Conservation (phyloP, 2,113 vertebrate genomes). For the Elephantulus edwardii region DNA sequence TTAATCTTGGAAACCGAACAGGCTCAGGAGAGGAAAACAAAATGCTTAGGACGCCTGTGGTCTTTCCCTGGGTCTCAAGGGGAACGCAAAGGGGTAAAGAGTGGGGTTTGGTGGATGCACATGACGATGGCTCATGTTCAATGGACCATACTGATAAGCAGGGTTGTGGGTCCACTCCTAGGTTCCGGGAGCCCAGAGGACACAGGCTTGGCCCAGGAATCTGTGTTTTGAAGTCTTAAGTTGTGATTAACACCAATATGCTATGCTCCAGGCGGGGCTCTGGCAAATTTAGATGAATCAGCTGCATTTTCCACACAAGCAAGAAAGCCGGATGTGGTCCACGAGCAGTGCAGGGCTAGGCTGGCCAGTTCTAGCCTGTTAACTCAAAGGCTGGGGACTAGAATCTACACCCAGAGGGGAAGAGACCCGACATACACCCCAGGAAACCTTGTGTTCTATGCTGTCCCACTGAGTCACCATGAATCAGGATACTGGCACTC, state of each 20-base stretch:
- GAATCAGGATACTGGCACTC: neutral
- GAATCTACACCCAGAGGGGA: neutral
- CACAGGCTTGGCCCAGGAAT: neutral
- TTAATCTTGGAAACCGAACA: conserved; percentile 57
- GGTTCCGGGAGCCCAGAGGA: neutral
- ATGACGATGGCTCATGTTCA: neutral
- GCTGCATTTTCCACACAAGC: neutral
- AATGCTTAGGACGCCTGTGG: neutral
- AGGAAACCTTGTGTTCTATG: neutral
- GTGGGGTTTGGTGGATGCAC: neutral
- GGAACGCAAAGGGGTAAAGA: neutral
- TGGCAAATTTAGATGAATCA: neutral
- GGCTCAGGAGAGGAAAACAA: conserved; percentile 44
- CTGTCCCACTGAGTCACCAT: neutral
- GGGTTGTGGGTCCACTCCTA: neutral
- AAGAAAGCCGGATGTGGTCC: neutral
- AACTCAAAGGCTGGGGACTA: neutral
- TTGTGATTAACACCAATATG: neutral
- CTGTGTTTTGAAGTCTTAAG: neutral
- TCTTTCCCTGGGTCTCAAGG: neutral
- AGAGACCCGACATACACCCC: neutral
- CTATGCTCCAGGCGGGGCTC: neutral
- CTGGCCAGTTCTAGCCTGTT: too few relatives aligned
- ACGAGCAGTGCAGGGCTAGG: neutral
- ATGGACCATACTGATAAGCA: neutral